Evolutionary conservation across 1,140 invertebrate genomes (phyloP), one percentile per base, ranked within the genome.

Genomic region (Asbolus verrucosus): DNA sequence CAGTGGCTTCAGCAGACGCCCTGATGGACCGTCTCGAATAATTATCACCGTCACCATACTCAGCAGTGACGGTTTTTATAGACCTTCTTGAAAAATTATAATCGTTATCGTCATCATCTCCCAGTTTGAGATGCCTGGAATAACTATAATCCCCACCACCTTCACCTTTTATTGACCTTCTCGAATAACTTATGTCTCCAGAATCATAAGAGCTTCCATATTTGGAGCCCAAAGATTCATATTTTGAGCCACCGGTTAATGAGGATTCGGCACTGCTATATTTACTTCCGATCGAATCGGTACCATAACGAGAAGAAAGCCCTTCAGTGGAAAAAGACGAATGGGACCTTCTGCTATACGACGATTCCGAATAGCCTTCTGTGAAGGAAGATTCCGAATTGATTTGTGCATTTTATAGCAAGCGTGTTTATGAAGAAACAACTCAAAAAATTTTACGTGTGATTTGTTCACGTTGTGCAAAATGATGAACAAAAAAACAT

Each of bases 341-440:
- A 33, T 69, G 67, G 4, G 76, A 69, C 65, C 76, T 71, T 46
- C 77, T 65, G 19, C 68, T 75, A 68, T 75, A 77, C n/a, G 78
- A 77, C 6, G 77, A 77, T 33, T 80, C 78, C 41, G 74, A 75
- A 15, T 75, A 73, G 0, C 76, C 75, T 63, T 77, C 78, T 79
- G 76, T 65, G 75, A 69, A 78, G 15, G 19, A 66, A 73, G 14
- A 41, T 60, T 24, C 13, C 46, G 19, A 54, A 54, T 54, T 27
- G 46, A 54, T 54, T 54, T 54, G 46, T 54, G 46, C 46, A 27
- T 13, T 24, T 54, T 21, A 54, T n/a, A 54, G 46, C 46, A 54
- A 54, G 46, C 60, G 36, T 33, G 15, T 16, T 27, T 60, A 8
- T 60, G 24, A 5, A 4, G 11, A n/a, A n/a, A 50, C 16, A 13